Percentiles rank a stretch among this genome's conserved stretches.
phyloP scores from a whole-genome alignment of 1,140 invertebrate genomes.

The Drosophila lowei region DNA sequence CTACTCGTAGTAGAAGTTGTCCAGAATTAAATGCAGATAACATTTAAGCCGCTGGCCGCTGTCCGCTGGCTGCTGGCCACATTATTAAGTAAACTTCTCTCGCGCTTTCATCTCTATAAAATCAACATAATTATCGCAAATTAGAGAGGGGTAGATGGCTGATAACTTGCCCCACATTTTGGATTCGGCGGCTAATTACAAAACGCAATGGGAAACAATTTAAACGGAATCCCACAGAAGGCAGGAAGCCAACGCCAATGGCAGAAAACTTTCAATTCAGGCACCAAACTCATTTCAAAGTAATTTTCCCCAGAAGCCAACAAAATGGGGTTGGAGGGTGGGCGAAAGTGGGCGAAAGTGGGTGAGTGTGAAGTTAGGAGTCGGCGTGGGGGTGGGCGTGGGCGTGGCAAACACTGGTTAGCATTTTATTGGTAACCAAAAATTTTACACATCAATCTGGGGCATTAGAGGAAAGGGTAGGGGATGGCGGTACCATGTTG shows the following conservation, averaged over 20 bases:
- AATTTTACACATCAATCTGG: slow-evolving; percentile 74
- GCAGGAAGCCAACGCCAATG: slow-evolving; percentile 22
- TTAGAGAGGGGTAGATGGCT: slow-evolving; percentile 62
- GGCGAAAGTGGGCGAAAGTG: neutral
- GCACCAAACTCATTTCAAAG: slow-evolving; percentile 69
- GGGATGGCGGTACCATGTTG: slow-evolving; percentile 21
- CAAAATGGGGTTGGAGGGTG: slow-evolving; percentile 4
- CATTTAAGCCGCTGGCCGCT: neutral
- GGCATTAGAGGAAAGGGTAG: neutral
- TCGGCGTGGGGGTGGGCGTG: neutral
- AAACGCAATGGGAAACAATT: slow-evolving; percentile 57
- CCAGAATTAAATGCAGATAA: neutral
- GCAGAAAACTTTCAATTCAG: slow-evolving; percentile 44
- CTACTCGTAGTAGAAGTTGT: too few relatives aligned
- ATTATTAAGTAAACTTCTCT: slow-evolving; percentile 26
- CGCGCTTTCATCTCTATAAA: slow-evolving; percentile 55
- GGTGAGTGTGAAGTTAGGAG: neutral
- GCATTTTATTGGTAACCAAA: slow-evolving; percentile 79
- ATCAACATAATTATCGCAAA: slow-evolving; percentile 80
- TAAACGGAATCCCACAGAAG: slow-evolving; percentile 26
- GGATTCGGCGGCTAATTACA: slow-evolving; percentile 55
- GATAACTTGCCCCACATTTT: slow-evolving; percentile 27
- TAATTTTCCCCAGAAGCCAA: slow-evolving; percentile 69
- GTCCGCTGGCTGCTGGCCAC: neutral
- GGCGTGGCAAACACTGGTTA: slow-evolving; percentile 45